phyloP scores from a whole-genome alignment of 2,113 vertebrate genomes.

The Etheostoma cragini region DNA sequence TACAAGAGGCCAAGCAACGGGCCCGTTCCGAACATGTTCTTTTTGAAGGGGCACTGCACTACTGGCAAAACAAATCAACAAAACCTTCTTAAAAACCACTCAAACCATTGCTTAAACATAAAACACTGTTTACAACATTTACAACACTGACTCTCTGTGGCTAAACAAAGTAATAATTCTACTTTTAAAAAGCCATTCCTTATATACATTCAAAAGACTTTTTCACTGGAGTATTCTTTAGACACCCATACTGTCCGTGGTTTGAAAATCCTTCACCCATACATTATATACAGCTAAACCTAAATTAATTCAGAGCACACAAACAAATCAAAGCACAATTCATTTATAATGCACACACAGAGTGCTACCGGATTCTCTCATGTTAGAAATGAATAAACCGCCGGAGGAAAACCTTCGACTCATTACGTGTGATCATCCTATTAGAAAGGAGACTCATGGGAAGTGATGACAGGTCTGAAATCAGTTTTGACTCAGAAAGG shows the following conservation, averaged over 20 bases:
- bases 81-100: background rate
- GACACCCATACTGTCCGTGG: background rate
- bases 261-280: background rate
- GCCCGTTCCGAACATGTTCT: too few relatives aligned
- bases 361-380: slow-evolving; percentile 27
- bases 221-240: background rate
- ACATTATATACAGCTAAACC: background rate
- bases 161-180: too few relatives aligned
- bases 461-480: slow-evolving; percentile 56
- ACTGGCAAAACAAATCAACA: background rate
- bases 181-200: background rate
- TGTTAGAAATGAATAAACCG: slow-evolving; percentile 42
- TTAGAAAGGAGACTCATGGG: slow-evolving; percentile 45
- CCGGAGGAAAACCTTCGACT: slow-evolving; percentile 61
- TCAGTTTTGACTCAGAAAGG: slow-evolving; percentile 32
- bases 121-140: background rate
- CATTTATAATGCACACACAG: slow-evolving; percentile 50
- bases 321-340: slow-evolving; percentile 22
- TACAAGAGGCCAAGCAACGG: too few relatives aligned
- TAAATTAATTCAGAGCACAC: slow-evolving; percentile 36
- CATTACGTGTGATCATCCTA: slow-evolving; percentile 55
- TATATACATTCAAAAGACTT: background rate
- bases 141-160: background rate
- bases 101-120: background rate
- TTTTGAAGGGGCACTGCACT: too few relatives aligned